Percentiles rank a stretch among this genome's conserved stretches.
Conservation (phyloP, 1,140 invertebrate genomes). For the Zaprionus ghesquierei region DNA sequence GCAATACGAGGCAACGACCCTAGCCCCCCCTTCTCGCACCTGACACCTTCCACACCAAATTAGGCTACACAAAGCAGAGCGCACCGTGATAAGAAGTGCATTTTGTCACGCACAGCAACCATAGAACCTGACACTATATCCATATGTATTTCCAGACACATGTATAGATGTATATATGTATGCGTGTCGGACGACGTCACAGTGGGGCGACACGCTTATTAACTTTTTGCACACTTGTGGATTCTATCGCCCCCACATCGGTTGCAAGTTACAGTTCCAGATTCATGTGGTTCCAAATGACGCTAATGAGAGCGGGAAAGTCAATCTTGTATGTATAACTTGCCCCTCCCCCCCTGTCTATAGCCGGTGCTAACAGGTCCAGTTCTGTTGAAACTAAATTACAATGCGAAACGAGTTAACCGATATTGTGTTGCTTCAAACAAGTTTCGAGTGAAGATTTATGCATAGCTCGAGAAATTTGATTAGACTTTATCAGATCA, state of each 20-base stretch:
- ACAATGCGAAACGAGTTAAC: background rate
- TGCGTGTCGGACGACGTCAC: background rate
- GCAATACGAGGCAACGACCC: conserved; percentile 8
- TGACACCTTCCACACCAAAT: conserved; percentile 18
- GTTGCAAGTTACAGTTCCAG: background rate
- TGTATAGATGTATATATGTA: too few species aligned
- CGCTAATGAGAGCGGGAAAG: conserved; percentile 5
- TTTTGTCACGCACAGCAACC: conserved; percentile 62
- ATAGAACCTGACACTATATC: conserved; percentile 18
- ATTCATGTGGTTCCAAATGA: conserved; percentile 16
- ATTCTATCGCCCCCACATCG: conserved; percentile 15
- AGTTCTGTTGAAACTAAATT: background rate
- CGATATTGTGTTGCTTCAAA: background rate
- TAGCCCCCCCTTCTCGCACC: background rate
- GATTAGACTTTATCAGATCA: background rate
- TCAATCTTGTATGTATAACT: background rate
- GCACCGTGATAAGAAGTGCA: conserved; percentile 57
- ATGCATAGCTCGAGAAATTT: background rate
- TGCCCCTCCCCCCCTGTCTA: background rate
- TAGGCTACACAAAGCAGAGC: conserved; percentile 42
- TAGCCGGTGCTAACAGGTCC: background rate
- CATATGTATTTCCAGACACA: background rate
- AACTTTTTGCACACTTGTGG: conserved; percentile 60
- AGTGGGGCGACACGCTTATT: conserved; percentile 45
- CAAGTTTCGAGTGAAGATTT: background rate